These are phyloP conservation scores for Leptoclinus maculatus DNA, from an alignment of 2,797 vertebrate species.

Conservation along the genomic window DNA sequence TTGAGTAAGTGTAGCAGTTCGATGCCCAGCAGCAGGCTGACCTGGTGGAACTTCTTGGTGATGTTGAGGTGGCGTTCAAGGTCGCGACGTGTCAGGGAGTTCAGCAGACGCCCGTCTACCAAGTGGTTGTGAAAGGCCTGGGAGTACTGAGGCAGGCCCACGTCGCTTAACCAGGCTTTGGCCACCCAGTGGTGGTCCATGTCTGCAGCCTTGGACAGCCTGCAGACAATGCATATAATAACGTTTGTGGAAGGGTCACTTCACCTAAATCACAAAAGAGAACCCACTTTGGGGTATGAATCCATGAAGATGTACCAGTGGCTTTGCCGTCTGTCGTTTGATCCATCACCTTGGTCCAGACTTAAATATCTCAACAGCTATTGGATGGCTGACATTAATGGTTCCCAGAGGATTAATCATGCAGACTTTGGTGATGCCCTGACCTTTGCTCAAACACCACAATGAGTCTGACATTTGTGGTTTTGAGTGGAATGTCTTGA, in stretches of 20 bases:
- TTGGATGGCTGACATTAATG: not conserved
- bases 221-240: conserved; percentile 39
- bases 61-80: conserved; percentile 89
- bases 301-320: not conserved
- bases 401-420: not conserved
- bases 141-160: conserved; percentile 90
- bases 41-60: conserved; percentile 90
- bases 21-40: conserved; percentile 90
- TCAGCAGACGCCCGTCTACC: conserved; percentile 89
- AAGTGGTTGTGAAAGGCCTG: conserved; percentile 92
- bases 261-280: not conserved
- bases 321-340: not conserved
- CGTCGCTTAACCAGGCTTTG: conserved; percentile 90
- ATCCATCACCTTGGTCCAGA: not conserved
- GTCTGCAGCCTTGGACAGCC: conserved; percentile 90
- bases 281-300: not conserved
- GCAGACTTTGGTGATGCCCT: not conserved
- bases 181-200: conserved; percentile 95
- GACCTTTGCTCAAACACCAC: not conserved
- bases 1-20: conserved; percentile 87
- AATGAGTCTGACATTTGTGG: not conserved
- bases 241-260: not conserved
- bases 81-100: conserved; percentile 87
- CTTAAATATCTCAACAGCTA: not conserved
- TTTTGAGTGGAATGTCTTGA: not conserved